Percentiles rank a stretch among this genome's conserved stretches.
Conservation (phyloP, 2,113 vertebrate species). For the Sphaerodactylus townsendi region DNA sequence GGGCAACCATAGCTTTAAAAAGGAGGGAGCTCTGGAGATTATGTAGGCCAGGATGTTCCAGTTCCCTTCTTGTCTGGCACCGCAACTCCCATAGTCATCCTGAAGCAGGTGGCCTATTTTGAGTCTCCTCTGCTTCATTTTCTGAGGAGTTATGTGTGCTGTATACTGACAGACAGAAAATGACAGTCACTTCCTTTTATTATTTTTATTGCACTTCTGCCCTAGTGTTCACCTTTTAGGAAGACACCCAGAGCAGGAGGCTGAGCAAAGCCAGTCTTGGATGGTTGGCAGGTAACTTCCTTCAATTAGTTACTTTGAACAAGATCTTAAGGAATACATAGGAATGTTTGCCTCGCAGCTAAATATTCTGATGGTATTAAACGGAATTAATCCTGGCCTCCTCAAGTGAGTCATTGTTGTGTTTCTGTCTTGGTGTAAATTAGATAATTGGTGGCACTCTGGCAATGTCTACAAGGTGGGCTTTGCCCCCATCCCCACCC, state of each 20-base stretch:
- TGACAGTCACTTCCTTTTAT: background rate
- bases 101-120: too few species aligned
- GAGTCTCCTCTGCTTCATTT: too few species aligned
- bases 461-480: background rate
- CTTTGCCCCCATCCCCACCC: slow-evolving; percentile 3
- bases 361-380: background rate
- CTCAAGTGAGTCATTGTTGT: background rate
- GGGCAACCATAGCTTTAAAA: too few species aligned
- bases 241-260: background rate
- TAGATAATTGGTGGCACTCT: background rate
- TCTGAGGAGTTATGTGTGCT: too few species aligned
- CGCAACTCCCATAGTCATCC: too few species aligned
- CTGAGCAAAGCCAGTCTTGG: background rate
- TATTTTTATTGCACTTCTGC: too few species aligned
- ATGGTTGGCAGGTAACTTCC: background rate
- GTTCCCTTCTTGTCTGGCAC: too few species aligned
- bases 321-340: background rate
- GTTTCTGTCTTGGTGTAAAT: slow-evolving; percentile 2
- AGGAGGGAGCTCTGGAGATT: too few species aligned
- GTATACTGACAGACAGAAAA: too few species aligned
- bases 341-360: background rate
- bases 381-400: background rate
- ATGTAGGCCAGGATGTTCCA: too few species aligned
- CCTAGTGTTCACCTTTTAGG: background rate
- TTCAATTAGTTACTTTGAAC: background rate